Evolutionary conservation across 1,140 invertebrate species (phyloP).

Genomic region (Dysdera silvatica): DNA sequence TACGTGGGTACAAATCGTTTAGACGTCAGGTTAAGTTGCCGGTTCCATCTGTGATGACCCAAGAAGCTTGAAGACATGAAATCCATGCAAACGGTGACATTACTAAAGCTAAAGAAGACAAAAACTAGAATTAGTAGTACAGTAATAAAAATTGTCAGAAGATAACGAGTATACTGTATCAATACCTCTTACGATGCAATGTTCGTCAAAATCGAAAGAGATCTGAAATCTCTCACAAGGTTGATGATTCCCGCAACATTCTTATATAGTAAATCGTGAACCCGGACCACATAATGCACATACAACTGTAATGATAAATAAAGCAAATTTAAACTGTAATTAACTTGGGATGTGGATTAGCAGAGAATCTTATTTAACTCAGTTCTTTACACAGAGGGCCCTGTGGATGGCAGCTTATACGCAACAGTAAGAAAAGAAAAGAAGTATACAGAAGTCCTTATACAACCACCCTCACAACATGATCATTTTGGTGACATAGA

Average conservation of each 20-base stretch:
- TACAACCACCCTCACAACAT: constrained; percentile 12
- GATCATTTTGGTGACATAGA: constrained; percentile 33
- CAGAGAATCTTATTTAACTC: constrained; percentile 20
- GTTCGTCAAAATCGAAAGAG: not conserved
- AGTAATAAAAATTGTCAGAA: too few relatives aligned
- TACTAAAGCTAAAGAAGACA: too few relatives aligned
- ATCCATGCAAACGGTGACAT: too few relatives aligned
- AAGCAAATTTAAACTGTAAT: not conserved
- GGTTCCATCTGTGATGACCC: too few relatives aligned
- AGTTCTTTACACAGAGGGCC: constrained; percentile 59
- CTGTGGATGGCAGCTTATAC: constrained; percentile 80
- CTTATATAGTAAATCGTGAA: not conserved
- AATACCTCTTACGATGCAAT: too few relatives aligned
- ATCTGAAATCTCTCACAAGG: not conserved
- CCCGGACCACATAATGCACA: not conserved
- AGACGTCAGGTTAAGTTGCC: too few relatives aligned
- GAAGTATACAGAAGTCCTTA: constrained; percentile 26
- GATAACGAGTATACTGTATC: too few relatives aligned
- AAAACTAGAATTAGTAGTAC: too few relatives aligned
- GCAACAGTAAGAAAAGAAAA: constrained; percentile 64
- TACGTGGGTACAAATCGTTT: too few relatives aligned
- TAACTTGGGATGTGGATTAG: not conserved
- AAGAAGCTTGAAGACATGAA: too few relatives aligned
- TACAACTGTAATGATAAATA: not conserved
- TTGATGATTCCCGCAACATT: not conserved